These are phyloP conservation scores for Holothuria scabra DNA, from an alignment of 53 echinoderm and acorn worm genomes.

Conservation along the genomic window DNA sequence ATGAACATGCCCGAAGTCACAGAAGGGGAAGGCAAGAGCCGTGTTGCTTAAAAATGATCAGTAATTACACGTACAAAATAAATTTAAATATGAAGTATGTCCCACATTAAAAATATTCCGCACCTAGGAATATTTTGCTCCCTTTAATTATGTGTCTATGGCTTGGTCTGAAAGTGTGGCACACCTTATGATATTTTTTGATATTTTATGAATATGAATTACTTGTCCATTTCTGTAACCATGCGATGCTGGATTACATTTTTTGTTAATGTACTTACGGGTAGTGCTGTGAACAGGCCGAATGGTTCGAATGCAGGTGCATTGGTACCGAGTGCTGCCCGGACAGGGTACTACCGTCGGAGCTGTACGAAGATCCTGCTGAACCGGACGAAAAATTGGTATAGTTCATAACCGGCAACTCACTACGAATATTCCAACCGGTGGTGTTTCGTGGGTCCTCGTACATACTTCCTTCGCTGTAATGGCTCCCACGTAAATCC, in stretches of 20 bases:
- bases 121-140: too few species aligned
- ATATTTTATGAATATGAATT: too few species aligned
- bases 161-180: too few species aligned
- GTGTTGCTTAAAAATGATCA: too few species aligned
- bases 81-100: too few species aligned
- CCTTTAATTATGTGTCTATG: too few species aligned
- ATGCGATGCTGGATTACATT: not conserved
- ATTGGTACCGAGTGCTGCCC: constrained; percentile 17
- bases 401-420: constrained; percentile 16
- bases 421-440: constrained; percentile 30
- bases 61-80: too few species aligned
- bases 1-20: too few species aligned
- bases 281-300: constrained; percentile 23
- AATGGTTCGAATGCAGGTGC: constrained; percentile 15
- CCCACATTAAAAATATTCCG: too few species aligned
- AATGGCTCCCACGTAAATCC: constrained; percentile 22
- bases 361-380: not conserved
- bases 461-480: not conserved
- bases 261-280: constrained; percentile 15
- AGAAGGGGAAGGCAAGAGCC: too few species aligned
- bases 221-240: too few species aligned
- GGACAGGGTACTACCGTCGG: not conserved
- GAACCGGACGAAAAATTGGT: constrained; percentile 10
- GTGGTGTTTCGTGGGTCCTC: constrained; percentile 5
- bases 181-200: too few species aligned